Base-by-base conservation (phyloP, 2,888 invertebrate species). In the Aporophyla lueneburgensis region DNA sequence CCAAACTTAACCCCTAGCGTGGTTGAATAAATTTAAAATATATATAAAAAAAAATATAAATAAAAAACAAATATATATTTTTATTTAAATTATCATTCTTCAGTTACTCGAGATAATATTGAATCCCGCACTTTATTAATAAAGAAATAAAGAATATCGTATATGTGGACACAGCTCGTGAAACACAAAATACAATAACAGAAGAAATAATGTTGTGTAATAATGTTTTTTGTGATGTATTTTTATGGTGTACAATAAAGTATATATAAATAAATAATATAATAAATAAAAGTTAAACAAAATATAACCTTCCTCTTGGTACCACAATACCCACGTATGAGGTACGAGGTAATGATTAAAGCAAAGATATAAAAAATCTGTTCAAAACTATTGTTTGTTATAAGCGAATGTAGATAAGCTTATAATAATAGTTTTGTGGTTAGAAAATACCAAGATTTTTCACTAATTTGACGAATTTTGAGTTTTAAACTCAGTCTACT, bases 1-100 rank as follows among this genome's bases (percentile, higher is more conserved):
- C 43, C 43, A 46, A 46, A 46, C 43, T 46, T 46, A 10, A 12
- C 10, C 12, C 43, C 43, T 12, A 46, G 43, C 10, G 10, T 46
- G 10, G 12, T 46, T 12, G 10, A 1, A 46, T 46, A 10, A 9
- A 46, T 46, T 46, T 61, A n/a, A n/a, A n/a, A n/a, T n/a, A n/a
- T n/a, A n/a, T n/a, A n/a, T n/a, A n/a, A n/a, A n/a, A n/a, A n/a
- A n/a, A n/a, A n/a, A n/a, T n/a, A n/a, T n/a, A n/a, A n/a, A n/a
- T n/a, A n/a, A n/a, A n/a, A n/a, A n/a, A n/a, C n/a, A n/a, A n/a
- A n/a, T n/a, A n/a, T n/a, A n/a, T n/a, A n/a, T n/a, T n/a, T n/a
- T n/a, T n/a, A n/a, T 74, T 53, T n/a, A 27, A 66, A 21, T 40
- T 53, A 66, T 77, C 53, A 76, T 27, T 33, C 46, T 7, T 9